Base-by-base conservation (phyloP, 2,113 vertebrate genomes). In the Dasypus novemcinctus region DNA sequence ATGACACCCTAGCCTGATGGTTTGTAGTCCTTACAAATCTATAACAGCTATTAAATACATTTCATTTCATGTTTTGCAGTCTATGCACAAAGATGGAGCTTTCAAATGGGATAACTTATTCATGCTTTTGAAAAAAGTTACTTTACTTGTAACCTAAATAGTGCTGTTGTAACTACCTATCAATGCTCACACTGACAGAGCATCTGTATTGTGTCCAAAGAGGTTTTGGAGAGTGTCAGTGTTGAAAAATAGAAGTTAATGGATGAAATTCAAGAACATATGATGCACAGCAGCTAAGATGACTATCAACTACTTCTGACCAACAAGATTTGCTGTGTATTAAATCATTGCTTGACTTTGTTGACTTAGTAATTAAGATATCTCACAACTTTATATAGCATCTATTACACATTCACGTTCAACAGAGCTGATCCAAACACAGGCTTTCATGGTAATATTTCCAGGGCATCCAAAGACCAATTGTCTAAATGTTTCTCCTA, bases 41-140 rank as follows among this genome's bases (percentile, higher is more conserved):
- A 27, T 61, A 87, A 94, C 27, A 91, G 83, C 54, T 94, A 64
- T 83, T 79, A 74, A 96, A 93, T 72, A 66, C 38, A 66, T 84
- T 94, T 38, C 17, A 18, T 57, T 43, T 61, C 91, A 84, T 84
- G 46, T 15, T 68, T 57, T 80, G 12, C 2, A 69, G 54, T 92
- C 84, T 64, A 52, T n/a, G 33, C 31, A 29, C 31, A 92, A 52
- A 93, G 43, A 93, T 46, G 64, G 68, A 90, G 81, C n/a, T 87
- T 43, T 90, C 87, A 57, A 92, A 89, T 11, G 90, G 54, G 85
- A 81, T 54, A 94, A 95, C 7, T 57, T 84, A n/a, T 46, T 78
- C 89, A 90, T 64, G 52, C 49, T 82, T 92, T 68, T 52, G 36
- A 96, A 68, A 83, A 97, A 91, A 74, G n/a, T 90, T 91, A 87